A percentile compares a stretch with the other conserved stretches of the same genome.
Evolutionary conservation across 2,113 vertebrate genomes (phyloP).

Genomic region (Puntigrus tetrazona): DNA sequence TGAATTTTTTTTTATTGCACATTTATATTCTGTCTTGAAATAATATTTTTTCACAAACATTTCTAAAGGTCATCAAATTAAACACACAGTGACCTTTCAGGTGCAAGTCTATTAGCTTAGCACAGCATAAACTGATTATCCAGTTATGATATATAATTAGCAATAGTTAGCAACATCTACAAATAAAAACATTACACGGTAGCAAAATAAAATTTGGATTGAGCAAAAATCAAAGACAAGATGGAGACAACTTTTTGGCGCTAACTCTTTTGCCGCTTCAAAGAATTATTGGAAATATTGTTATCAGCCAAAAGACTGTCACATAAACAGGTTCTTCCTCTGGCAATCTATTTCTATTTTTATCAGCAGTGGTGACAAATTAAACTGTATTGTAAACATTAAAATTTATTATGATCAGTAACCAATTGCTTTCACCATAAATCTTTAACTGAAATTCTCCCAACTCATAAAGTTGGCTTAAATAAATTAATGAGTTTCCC

Average conservation of each 20-base stretch:
- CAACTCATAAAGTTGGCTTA: not conserved
- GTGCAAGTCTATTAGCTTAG: not conserved
- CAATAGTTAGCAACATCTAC: not conserved
- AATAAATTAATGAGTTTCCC: not conserved
- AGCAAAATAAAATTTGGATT: not conserved
- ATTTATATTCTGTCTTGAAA: no score
- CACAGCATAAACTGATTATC: not conserved
- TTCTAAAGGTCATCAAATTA: not conserved
- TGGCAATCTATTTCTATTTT: not conserved
- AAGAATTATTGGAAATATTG: not conserved
- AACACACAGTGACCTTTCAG: not conserved
- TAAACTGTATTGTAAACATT: not conserved
- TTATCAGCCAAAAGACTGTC: not conserved
- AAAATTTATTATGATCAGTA: not conserved
- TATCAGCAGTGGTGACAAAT: not conserved
- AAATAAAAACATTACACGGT: not conserved
- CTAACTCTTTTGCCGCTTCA: not conserved
- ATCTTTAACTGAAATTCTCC: not conserved
- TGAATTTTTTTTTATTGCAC: no score
- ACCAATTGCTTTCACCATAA: not conserved
- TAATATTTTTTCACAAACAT: not conserved
- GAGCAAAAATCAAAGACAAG: not conserved
- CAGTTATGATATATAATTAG: not conserved
- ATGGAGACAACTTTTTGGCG: not conserved
- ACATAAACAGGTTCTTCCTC: not conserved